Evolutionary conservation across 2,113 vertebrate genomes (phyloP).

Genomic region (Siphamia tubifer): DNA sequence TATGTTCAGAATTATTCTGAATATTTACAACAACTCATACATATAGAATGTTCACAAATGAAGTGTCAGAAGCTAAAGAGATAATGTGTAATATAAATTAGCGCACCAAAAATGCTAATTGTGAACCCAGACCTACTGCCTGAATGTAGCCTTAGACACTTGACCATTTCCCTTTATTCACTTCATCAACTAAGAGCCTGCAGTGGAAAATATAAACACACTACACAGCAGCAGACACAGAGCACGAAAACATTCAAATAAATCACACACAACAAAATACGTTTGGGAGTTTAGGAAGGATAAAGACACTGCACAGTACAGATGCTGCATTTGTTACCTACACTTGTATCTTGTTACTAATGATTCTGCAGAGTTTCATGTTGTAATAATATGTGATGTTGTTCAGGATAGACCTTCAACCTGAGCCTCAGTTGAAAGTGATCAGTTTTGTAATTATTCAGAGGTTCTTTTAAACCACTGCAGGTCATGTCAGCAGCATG

Average conservation of each 20-base stretch:
- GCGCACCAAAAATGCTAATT: too few relatives aligned
- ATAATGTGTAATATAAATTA: too few relatives aligned
- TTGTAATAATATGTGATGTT: too few relatives aligned
- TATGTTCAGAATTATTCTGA: too few relatives aligned
- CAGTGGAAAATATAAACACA: background rate
- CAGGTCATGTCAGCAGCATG: background rate
- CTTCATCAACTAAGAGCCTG: background rate
- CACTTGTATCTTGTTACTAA: background rate
- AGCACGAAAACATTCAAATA: constrained; percentile 11
- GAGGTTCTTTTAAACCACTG: background rate
- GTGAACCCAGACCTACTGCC: too few relatives aligned
- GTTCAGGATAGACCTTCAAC: too few relatives aligned
- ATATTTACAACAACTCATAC: too few relatives aligned
- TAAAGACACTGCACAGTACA: background rate
- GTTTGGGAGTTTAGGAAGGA: background rate
- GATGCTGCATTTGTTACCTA: background rate
- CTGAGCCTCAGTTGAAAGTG: too few relatives aligned
- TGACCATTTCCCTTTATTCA: background rate
- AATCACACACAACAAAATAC: background rate
- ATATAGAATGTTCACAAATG: too few relatives aligned
- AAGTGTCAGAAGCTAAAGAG: too few relatives aligned
- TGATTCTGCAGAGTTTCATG: background rate
- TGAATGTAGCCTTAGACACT: too few relatives aligned
- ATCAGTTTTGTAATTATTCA: too few relatives aligned
- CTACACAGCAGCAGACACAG: background rate